Evolutionary conservation across 92 coral and sea anemone species (phyloP), one percentile per base, ranked within the genome.

Genomic region (Actinostola sp.): DNA sequence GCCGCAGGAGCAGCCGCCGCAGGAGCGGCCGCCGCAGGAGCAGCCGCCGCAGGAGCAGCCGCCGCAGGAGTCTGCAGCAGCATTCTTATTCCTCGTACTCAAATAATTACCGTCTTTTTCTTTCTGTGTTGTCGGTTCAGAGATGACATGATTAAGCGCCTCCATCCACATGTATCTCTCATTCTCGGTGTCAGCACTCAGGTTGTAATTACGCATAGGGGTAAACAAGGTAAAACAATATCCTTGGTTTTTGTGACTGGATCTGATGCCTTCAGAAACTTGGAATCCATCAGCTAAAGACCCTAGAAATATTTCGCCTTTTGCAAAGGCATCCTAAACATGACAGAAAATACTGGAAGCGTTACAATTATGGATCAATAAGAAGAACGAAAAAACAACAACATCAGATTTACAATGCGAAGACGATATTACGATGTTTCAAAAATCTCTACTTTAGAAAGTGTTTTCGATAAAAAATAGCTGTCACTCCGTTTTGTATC

Each of bases 271-370:
- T 39, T 89, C 86, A 25, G 75, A 70, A 1, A 86, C 75, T 6
- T 72, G 60, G 24, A 84, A 95, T 4, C 98, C 97, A 57, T 95
- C 97, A 1, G 57, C 87, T 49, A 35, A 61, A 35, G 97, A 84
- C 28, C 98, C 98, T 3, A 94, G 68, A 24, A 77, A 81, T 13
- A 94, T 69, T 71, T 94, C 98, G 12, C 98, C 98, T 60, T 85
- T 87, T 26, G 95, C 89, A 57, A 15, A 23, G 10, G 98, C 92
- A 52, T 88, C 95, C 98, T 94, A 27, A 15, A 73, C 32, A 82
- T n/a, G 8, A 60, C 29, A 14, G 25, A 36, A 7, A 31, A 21
- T 19, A 36, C 4, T 36, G 13, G 0, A 2, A 20, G 33, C 8
- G 44, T 39, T 39, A 14, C 24, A 21, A 27, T 2, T 21, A 4